Conservation (phyloP, 2,113 vertebrate genomes). For the Scortum barcoo region DNA sequence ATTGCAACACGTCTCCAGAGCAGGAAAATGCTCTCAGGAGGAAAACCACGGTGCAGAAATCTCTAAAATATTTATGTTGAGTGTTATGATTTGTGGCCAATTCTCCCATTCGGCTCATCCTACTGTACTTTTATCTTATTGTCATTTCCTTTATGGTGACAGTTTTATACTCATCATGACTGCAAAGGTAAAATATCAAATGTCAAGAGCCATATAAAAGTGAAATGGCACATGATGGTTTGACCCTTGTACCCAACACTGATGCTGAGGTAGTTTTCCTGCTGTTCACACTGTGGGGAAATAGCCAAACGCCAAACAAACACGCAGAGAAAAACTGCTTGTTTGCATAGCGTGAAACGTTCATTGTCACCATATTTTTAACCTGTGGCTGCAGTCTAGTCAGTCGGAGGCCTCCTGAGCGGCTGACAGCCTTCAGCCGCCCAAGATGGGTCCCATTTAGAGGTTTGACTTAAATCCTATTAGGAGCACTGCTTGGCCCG, state of each 20-base stretch:
- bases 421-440: not conserved
- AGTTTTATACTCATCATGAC: not conserved
- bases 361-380: not conserved
- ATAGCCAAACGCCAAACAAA: not conserved
- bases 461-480: not conserved
- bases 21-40: not conserved
- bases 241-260: conserved; percentile 59
- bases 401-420: not conserved
- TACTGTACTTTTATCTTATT: not conserved
- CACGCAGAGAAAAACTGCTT: not conserved
- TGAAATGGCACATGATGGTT: conserved; percentile 46
- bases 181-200: not conserved
- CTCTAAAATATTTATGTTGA: no score
- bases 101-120: no score
- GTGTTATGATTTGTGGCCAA: not conserved
- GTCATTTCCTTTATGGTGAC: not conserved
- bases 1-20: conserved; percentile 36
- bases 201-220: not conserved
- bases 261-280: conserved; percentile 26
- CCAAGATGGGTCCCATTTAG: not conserved
- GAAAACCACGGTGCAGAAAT: not conserved
- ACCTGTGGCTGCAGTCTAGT: not conserved
- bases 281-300: no score
- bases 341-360: not conserved
- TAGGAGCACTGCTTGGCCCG: not conserved